Evolutionary conservation across 2,888 invertebrate genomes (phyloP).

Genomic region (Cantharis rustica): DNA sequence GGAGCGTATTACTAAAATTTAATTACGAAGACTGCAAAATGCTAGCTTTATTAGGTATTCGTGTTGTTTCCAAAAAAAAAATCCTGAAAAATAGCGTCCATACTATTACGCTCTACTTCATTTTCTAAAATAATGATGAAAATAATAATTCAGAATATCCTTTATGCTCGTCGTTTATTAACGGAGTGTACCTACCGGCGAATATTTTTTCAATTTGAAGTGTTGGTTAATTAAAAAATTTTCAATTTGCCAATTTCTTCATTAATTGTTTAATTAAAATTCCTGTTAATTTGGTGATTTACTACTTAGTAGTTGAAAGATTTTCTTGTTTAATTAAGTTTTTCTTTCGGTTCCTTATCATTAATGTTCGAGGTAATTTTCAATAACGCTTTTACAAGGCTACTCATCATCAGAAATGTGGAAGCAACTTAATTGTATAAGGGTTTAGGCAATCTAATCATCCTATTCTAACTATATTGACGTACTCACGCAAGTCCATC

Average conservation of each 20-base stretch:
- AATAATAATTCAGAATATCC: too few relatives aligned
- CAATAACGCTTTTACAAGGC: not conserved
- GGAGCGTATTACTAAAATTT: not conserved
- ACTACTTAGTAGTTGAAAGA: not conserved
- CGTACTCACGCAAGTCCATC: constrained; percentile 42
- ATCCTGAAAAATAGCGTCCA: not conserved
- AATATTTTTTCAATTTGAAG: not conserved
- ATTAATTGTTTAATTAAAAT: not conserved
- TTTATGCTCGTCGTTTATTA: not conserved
- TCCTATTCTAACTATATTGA: constrained; percentile 26
- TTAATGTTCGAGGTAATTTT: not conserved
- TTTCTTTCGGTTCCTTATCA: not conserved
- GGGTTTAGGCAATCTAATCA: constrained; percentile 8
- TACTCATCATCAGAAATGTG: not conserved
- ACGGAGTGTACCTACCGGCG: not conserved
- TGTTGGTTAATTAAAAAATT: not conserved
- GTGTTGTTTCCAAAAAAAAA: not conserved
- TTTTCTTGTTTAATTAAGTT: not conserved
- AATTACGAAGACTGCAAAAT: not conserved
- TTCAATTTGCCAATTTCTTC: not conserved
- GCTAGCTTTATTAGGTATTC: not conserved
- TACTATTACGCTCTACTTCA: not conserved
- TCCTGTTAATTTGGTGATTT: not conserved
- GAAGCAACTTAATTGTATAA: not conserved
- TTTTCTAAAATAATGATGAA: not conserved